phyloP scores from a whole-genome alignment of 37 sponge, comb jelly and placozoan genomes.

The Ephydatia muelleri region DNA sequence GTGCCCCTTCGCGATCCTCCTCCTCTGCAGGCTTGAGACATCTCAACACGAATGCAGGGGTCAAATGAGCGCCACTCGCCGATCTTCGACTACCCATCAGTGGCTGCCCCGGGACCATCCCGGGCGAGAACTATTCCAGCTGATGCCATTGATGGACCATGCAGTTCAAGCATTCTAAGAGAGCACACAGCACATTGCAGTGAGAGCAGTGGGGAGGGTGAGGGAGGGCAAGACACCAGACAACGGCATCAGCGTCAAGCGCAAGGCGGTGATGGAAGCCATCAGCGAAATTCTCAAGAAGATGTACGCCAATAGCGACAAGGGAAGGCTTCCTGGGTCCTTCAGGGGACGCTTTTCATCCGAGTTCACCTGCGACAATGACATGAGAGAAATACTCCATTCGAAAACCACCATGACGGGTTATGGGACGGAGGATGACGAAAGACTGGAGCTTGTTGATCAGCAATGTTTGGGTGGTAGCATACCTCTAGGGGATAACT shows the following conservation, averaged over 20 bases:
- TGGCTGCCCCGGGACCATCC: neutral
- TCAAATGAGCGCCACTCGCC: neutral
- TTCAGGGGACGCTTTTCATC: constrained; percentile 74
- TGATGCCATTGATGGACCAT: neutral
- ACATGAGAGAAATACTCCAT: constrained; percentile 66
- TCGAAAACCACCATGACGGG: constrained; percentile 69
- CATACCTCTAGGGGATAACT: neutral
- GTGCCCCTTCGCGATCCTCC: neutral
- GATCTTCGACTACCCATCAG: neutral
- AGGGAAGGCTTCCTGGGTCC: constrained; percentile 60
- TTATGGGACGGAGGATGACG: constrained; percentile 20
- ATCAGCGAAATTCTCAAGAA: constrained; percentile 72
- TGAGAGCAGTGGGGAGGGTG: neutral
- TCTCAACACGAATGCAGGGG: neutral
- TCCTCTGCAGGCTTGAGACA: neutral
- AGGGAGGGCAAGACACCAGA: constrained; percentile 37
- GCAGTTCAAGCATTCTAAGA: neutral
- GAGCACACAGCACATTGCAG: neutral
- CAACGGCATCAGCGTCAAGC: constrained; percentile 61
- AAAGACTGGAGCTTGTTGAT: neutral
- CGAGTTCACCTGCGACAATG: constrained; percentile 69
- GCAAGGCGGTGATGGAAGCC: constrained; percentile 76
- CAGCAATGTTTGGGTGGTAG: neutral
- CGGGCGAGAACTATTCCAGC: neutral
- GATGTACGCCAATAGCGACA: constrained; percentile 67